Conservation (phyloP, 1,140 invertebrate species). For the Bombus waltoni region DNA sequence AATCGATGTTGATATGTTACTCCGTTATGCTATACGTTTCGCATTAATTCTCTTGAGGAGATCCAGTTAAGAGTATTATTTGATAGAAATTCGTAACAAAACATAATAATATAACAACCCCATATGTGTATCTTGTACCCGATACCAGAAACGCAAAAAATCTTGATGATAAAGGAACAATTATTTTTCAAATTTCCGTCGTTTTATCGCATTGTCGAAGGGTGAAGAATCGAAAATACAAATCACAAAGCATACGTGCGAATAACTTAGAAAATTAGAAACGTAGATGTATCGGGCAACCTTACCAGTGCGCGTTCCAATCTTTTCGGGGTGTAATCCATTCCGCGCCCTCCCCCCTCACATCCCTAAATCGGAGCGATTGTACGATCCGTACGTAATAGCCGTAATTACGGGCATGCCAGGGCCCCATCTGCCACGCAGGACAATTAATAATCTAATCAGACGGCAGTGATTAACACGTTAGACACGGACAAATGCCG, state of each 20-base stretch:
- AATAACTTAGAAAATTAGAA: neutral
- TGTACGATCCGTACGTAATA: constrained; percentile 54
- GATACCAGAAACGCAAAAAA: no score
- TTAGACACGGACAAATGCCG: constrained; percentile 56
- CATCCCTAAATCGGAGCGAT: constrained; percentile 41
- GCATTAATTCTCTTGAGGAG: no score
- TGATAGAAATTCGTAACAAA: no score
- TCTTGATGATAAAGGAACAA: no score
- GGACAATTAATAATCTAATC: constrained; percentile 59
- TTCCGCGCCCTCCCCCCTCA: constrained; percentile 1
- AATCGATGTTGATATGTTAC: neutral
- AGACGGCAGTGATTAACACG: constrained; percentile 55
- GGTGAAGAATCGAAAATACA: neutral
- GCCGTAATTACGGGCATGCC: constrained; percentile 52
- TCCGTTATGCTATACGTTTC: no score
- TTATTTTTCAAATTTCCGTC: no score
- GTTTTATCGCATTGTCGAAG: neutral
- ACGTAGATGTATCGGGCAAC: neutral
- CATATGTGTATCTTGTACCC: no score
- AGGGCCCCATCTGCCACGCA: constrained; percentile 46
- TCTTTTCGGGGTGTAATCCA: constrained; percentile 40
- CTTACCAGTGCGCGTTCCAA: neutral
- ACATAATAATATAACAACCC: no score
- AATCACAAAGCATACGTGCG: neutral
- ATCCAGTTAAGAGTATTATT: no score